These are phyloP conservation scores for Holacanthus passer DNA, from an alignment of 2,113 vertebrate species.

Conservation along the genomic window DNA sequence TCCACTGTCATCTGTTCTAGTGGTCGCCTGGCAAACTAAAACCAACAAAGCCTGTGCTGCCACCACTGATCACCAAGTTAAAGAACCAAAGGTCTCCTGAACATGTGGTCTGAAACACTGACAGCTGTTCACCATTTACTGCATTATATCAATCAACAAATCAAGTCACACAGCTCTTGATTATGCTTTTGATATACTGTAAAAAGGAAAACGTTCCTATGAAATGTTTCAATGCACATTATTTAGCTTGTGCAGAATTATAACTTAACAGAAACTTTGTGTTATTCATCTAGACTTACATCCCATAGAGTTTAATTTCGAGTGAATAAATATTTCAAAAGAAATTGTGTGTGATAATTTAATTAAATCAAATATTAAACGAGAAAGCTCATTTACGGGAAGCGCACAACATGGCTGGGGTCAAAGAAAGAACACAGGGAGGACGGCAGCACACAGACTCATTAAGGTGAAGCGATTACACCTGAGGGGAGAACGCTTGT, in stretches of 20 bases:
- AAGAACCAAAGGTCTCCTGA: background rate
- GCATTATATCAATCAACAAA: background rate
- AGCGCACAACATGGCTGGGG: background rate
- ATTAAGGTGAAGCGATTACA: no score
- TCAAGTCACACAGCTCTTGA: background rate
- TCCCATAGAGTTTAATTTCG: no score
- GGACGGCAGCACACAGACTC: no score
- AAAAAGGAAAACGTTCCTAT: background rate
- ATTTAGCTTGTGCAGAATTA: no score
- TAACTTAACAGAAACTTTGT: no score
- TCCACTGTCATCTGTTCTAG: conserved; percentile 7
- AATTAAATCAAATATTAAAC: no score
- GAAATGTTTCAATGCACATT: no score
- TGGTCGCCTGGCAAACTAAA: background rate
- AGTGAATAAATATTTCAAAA: no score
- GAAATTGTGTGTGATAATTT: background rate
- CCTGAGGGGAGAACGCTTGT: no score
- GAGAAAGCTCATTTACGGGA: background rate
- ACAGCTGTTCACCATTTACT: no score
- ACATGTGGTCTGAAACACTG: background rate
- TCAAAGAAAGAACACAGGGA: background rate
- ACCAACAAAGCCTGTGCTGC: conserved; percentile 6
- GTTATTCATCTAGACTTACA: no score
- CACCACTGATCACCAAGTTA: background rate
- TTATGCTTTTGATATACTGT: background rate